Evolutionary conservation across 2,113 vertebrate genomes (phyloP), one percentile per base, ranked within the genome.

Genomic region (Corythoichthys intestinalis): DNA sequence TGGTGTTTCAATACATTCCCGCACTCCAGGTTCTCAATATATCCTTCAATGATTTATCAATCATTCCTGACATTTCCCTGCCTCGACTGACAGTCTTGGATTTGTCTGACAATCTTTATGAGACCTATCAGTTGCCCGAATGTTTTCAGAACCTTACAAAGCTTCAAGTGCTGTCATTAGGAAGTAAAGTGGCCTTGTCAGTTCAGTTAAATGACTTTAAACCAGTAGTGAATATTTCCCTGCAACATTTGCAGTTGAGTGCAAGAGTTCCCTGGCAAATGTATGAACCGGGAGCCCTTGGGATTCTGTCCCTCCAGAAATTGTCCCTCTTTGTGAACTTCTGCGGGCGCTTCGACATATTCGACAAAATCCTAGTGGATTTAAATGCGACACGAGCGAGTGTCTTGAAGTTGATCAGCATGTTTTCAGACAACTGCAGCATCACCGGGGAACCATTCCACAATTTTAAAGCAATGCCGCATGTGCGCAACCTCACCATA

Each of bases 1-100:
- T 44, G 15, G 72, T 82, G 28, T 89, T 91, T 66, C 37, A 46
- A 20, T 53, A 69, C 28, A 88, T 69, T 38, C 64, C 76, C 13
- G 65, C 72, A n/a, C 74, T 90, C 2, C 81, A 83, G 57, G 60
- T 89, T 53, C 79, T 91, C 8, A 89, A 90, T 53, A 74, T 90
- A 41, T 87, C 90, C 58, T 35, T 71, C 70, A 91, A 90, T 14
- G 41, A 58, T 9, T 61, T 90, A 28, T 7, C 28, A 7, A 34
- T 47, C 47, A 85, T 90, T 57, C 88, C 88, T 7, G 75, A 80
- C n/a, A 57, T 90, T 56, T 39, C 72, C 15, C 56, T 86, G 54
- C 80, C 71, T 7, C 58, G 69, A 4, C 59, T 90, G 53, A 72
- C 73, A 57, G 65, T 90, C 57, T 71, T 91, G 0, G 88, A 90